A percentile compares a stretch with the other conserved stretches of the same genome.
Conservation (phyloP, 2,888 invertebrate genomes). For the Apocheima hispidaria region DNA sequence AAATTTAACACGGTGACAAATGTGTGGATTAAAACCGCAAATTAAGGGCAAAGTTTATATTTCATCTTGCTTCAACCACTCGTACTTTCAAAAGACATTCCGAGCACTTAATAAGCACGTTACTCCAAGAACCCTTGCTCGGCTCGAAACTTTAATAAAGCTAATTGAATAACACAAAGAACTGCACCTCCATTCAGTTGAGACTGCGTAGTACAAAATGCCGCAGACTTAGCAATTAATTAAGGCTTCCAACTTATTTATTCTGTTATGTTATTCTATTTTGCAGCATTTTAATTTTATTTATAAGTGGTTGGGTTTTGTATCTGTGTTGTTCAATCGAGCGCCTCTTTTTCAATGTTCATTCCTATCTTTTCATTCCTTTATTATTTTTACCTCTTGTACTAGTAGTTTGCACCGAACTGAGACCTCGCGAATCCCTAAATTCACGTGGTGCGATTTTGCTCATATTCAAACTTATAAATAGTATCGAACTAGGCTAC, state of each 20-base stretch:
- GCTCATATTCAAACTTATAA: too few relatives aligned
- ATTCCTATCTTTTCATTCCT: too few relatives aligned
- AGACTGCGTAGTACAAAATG: constrained; percentile 14
- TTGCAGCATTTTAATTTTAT: neutral
- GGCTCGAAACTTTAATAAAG: constrained; percentile 18
- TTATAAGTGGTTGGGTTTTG: neutral
- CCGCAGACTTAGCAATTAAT: constrained; percentile 22
- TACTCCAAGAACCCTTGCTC: neutral
- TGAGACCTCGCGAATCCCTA: too few relatives aligned
- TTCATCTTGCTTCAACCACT: neutral
- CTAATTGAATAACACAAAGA: constrained; percentile 30
- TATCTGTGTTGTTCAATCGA: too few relatives aligned
- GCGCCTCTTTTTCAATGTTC: too few relatives aligned
- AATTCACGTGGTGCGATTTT: too few relatives aligned
- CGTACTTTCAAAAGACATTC: constrained; percentile 17
- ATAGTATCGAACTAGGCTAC: too few relatives aligned
- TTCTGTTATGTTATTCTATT: constrained; percentile 7
- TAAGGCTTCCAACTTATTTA: constrained; percentile 13
- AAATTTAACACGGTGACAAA: neutral
- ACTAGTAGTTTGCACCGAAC: too few relatives aligned
- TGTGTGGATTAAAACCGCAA: constrained; percentile 1
- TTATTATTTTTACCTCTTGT: too few relatives aligned
- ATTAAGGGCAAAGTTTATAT: constrained; percentile 10
- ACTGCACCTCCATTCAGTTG: constrained; percentile 18
- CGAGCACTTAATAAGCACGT: constrained; percentile 7